Evolutionary conservation across 2,797 vertebrate species (phyloP), one percentile per base, ranked within the genome.

Genomic region (Crax fasciolata): DNA sequence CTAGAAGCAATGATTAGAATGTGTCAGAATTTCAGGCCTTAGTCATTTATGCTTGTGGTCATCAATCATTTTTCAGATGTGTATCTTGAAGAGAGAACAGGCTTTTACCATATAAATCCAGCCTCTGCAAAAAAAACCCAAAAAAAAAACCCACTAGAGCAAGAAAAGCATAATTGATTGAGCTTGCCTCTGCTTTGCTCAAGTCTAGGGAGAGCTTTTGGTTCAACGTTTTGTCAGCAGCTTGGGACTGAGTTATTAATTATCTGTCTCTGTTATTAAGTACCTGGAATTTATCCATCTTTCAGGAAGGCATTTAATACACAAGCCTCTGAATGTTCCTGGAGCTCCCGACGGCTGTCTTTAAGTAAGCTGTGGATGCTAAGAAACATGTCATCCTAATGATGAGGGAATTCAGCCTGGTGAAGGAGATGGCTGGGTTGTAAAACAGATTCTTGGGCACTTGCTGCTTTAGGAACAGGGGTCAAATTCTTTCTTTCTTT

Each of bases 201-300:
- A 89, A 81, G 71, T 55, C 46, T 63, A 80, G 92, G 81, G 52
- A 88, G 49, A 83, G 62, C 17, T 78, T 67, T 94, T 67, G 38
- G 59, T 84, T 95, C 77, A 89, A 77, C 32, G 55, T 87, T 77
- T 96, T 96, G 65, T 96, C 92, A 96, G 87, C 81, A 96, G 90
- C 68, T 95, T 94, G 73, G 59, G 68, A 57, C 65, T 28, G 65
- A 93, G 79, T 93, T 97, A 92, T 95, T 97, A 94, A 95, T 95
- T 93, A 74, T 77, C 85, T 84, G 44, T 91, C 93, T 91, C 70
- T 61, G 74, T 89, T 95, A 77, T 91, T 96, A 90, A 94, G 87
- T 94, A 96, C 87, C 95, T 94, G 74, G 87, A 95, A 94, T 89
- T 59, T 91, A 67, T 92, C 93, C 97, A 91, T 93, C 94, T 92